Evolutionary conservation across 2,888 invertebrate genomes (phyloP).

Genomic region (Tyria jacobaeae): DNA sequence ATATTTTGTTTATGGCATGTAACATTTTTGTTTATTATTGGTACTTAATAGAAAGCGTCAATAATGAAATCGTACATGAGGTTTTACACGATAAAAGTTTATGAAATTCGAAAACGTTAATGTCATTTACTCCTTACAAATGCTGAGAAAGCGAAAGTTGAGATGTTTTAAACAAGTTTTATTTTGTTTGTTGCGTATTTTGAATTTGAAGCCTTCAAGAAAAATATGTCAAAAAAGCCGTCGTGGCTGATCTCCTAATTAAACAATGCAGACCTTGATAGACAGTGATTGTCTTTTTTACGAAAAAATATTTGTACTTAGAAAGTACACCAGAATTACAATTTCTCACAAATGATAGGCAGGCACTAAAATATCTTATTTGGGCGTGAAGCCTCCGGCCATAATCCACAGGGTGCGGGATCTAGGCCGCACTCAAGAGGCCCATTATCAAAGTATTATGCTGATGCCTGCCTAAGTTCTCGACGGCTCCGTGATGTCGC

Average conservation of each 20-base stretch:
- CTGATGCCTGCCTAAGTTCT: constrained; percentile 74
- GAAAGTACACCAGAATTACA: constrained; percentile 53
- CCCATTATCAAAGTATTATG: constrained; percentile 83
- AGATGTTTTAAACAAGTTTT: no score
- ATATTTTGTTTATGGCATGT: no score
- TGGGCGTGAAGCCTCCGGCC: constrained; percentile 65
- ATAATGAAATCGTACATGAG: no score
- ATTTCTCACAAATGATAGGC: constrained; percentile 64
- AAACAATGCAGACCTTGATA: constrained; percentile 2
- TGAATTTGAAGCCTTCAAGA: no score
- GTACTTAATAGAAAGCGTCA: no score
- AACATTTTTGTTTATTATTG: no score
- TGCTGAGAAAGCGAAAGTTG: no score
- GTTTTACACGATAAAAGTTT: background rate
- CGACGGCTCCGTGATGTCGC: constrained; percentile 63
- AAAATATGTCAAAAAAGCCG: no score
- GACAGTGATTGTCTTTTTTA: constrained; percentile 31
- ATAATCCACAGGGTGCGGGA: constrained; percentile 79
- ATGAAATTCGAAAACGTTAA: background rate
- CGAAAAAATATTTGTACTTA: constrained; percentile 41
- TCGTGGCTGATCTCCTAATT: constrained; percentile 3
- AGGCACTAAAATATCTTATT: constrained; percentile 72
- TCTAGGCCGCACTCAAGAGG: constrained; percentile 75
- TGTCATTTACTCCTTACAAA: no score
- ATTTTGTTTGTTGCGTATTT: no score